Conservation (phyloP, 2,888 invertebrate species). For the Linnaemya vulpina region DNA sequence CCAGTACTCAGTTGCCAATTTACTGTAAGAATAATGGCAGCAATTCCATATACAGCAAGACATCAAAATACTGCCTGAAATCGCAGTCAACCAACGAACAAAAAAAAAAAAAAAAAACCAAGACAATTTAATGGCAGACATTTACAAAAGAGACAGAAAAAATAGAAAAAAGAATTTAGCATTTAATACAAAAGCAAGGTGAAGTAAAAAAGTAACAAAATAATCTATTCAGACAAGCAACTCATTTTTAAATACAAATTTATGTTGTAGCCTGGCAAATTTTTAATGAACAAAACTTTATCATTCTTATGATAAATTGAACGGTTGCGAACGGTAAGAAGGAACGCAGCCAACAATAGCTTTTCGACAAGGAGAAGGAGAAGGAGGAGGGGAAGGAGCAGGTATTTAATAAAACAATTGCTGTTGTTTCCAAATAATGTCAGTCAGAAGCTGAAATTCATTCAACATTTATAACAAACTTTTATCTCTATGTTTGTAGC, state of each 20-base stretch:
- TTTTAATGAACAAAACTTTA: slow-evolving; percentile 73
- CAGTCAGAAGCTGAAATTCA: slow-evolving; percentile 55
- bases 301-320: slow-evolving; percentile 71
- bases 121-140: slow-evolving; percentile 53
- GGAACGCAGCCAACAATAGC: not conserved
- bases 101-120: not conserved
- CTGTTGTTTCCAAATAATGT: slow-evolving; percentile 23
- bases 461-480: slow-evolving; percentile 49
- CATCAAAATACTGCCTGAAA: slow-evolving; percentile 56
- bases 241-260: slow-evolving; percentile 82
- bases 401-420: slow-evolving; percentile 25
- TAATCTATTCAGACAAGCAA: slow-evolving; percentile 71
- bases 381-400: not conserved
- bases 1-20: slow-evolving; percentile 63
- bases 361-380: no score
- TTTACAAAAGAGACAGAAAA: slow-evolving; percentile 22
- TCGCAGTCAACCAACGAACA: not conserved
- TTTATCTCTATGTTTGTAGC: slow-evolving; percentile 18
- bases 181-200: slow-evolving; percentile 31
- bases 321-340: slow-evolving; percentile 3
- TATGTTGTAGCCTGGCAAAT: slow-evolving; percentile 76
- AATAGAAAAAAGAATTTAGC: not conserved
- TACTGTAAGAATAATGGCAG: slow-evolving; percentile 70
- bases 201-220: slow-evolving; percentile 49
- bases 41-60: slow-evolving; percentile 65